Base-by-base conservation (phyloP, 2,113 vertebrate genomes). In the Scomber japonicus region DNA sequence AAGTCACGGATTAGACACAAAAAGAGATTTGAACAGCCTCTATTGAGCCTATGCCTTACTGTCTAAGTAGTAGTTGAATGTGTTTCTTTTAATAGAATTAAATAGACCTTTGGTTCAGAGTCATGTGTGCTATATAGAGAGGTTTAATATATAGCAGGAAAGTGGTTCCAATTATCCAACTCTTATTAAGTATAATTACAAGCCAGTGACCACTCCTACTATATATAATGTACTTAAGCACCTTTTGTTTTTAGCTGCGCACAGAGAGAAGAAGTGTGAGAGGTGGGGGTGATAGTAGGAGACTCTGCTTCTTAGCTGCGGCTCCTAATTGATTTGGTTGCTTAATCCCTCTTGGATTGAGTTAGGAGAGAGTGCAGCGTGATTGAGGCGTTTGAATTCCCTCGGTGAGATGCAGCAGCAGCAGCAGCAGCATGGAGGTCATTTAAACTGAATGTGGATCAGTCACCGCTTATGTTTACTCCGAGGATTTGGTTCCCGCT, bases 241-340 rank as follows among this genome's bases (percentile, higher is more conserved):
- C 56, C 55, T 84, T 87, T 87, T 86, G 86, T 89, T 84, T 86
- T 12, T 62, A 70, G 76, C 74, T 59, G 80, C 57, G 50, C 14
- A 1, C 3, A 27, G 64, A 70, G 64, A 78, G 78, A 75, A 57
- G 53, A 40, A 83, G 71, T 51, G 60, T 6, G 57, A 78, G 76
- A 66, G 75, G 50, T 72, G 40, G 79, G 70, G 71, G 71, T 49
- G 84, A 84, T 69, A 78, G 78, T 51, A 49, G 48, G 73, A 81
- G 81, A 83, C 78, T 84, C 15, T 71, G 78, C 85, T 76, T 88
- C 91, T 93, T 84, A 83, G 83, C 80, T 7, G 19, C 84, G 82
- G 85, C 76, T 78, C 76, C 87, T 95, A 93, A 95, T 94, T 94
- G 92, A 95, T 94, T 95, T 75, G 81, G 90, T 82, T 83, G 63